A percentile compares a stretch with the other conserved stretches of the same genome.
These are phyloP conservation scores for Nothobranchius furzeri DNA, from an alignment of 2,113 vertebrate species.

Conservation along the genomic window DNA sequence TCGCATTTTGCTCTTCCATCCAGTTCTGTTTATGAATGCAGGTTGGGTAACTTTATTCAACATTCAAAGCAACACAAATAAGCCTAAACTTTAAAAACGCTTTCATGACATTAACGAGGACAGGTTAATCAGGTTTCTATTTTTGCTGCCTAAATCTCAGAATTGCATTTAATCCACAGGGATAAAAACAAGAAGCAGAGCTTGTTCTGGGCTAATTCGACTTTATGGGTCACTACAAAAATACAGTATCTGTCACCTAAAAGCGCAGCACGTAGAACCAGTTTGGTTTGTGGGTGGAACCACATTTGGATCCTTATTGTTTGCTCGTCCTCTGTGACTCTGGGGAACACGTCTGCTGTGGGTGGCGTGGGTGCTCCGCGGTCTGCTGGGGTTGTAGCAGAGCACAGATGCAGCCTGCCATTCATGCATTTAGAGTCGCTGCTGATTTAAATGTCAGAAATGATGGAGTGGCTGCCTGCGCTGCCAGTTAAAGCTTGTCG, in stretches of 20 bases:
- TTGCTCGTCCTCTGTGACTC: conserved; percentile 10
- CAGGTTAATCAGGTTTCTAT: neutral
- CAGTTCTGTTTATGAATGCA: too few relatives aligned
- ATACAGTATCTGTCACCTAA: neutral
- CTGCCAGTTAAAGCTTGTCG: conserved; percentile 63
- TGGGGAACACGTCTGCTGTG: conserved; percentile 30
- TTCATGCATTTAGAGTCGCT: conserved; percentile 58
- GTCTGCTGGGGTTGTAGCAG: conserved; percentile 42
- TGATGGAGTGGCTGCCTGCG: conserved; percentile 56
- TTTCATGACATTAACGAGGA: neutral
- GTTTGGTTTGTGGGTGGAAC: conserved; percentile 24
- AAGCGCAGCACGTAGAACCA: neutral
- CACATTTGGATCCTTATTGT: conserved; percentile 26
- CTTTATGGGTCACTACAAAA: neutral
- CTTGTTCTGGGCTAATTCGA: neutral
- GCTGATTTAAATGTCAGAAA: conserved; percentile 68
- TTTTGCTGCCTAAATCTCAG: too few relatives aligned
- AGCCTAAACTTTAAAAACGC: neutral
- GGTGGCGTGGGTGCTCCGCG: conserved; percentile 30
- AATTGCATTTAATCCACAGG: neutral
- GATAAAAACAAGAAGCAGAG: neutral
- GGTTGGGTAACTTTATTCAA: too few relatives aligned
- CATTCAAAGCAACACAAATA: neutral
- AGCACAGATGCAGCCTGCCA: conserved; percentile 47
- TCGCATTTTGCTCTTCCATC: too few relatives aligned